Conservation (phyloP, 2,797 vertebrate genomes). For the Thaleichthys pacificus region DNA sequence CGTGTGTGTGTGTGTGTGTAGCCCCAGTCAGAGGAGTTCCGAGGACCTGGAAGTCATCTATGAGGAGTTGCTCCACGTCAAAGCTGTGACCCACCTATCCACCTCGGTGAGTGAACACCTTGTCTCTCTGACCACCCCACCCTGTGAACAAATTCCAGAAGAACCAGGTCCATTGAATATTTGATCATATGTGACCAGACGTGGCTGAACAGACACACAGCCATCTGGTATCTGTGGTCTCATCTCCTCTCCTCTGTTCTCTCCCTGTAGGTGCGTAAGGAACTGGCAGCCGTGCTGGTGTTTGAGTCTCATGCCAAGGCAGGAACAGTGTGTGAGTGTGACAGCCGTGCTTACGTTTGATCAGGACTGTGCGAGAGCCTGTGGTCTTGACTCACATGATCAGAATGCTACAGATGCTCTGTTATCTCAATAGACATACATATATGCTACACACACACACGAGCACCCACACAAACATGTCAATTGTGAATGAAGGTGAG, state of each 20-base stretch:
- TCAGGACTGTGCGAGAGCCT: neutral
- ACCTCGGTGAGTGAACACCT: slow-evolving; percentile 79
- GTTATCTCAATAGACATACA: neutral
- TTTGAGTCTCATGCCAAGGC: slow-evolving; percentile 91
- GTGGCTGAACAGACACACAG: neutral
- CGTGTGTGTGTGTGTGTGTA: slow-evolving; percentile 40
- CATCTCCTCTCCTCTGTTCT: slow-evolving; percentile 7
- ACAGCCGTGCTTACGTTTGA: slow-evolving; percentile 41
- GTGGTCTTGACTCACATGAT: neutral
- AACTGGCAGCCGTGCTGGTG: slow-evolving; percentile 89
- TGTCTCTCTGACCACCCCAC: neutral
- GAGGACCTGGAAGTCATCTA: slow-evolving; percentile 96
- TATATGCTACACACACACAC: no score
- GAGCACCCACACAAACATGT: neutral
- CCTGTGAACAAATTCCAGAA: neutral
- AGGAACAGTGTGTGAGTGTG: slow-evolving; percentile 90
- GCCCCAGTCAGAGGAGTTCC: slow-evolving; percentile 86
- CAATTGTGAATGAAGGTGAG: neutral
- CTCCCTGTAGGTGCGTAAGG: slow-evolving; percentile 84
- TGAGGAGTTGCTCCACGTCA: slow-evolving; percentile 93
- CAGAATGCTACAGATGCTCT: neutral
- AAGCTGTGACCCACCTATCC: slow-evolving; percentile 94
- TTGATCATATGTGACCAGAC: neutral
- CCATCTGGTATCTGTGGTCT: neutral
- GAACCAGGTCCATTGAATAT: neutral